Evolutionary conservation across 2,113 vertebrate genomes (phyloP).

Genomic region (Bufo gargarizans): DNA sequence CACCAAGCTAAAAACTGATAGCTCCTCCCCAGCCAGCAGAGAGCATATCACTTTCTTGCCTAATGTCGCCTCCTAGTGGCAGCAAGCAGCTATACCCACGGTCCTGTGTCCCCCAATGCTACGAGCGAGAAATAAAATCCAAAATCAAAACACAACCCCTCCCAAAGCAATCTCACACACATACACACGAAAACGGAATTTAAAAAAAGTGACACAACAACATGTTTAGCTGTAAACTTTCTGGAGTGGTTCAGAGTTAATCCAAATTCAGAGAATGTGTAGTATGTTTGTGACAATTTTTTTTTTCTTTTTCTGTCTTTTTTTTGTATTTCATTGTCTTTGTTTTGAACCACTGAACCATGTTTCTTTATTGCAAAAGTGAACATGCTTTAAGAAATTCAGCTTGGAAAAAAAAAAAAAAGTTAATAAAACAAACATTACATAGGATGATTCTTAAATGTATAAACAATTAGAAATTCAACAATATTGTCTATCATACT

Average conservation of each 20-base stretch:
- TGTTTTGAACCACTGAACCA: constrained; percentile 85
- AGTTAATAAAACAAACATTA: constrained; percentile 96
- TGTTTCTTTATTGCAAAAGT: constrained; percentile 97
- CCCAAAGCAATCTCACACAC: neutral
- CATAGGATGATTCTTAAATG: constrained; percentile 94
- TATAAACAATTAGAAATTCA: constrained; percentile 99
- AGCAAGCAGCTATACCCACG: no score
- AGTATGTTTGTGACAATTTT: constrained; percentile 18
- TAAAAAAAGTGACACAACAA: neutral
- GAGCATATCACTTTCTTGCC: no score
- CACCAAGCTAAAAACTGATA: no score
- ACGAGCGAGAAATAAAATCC: no score
- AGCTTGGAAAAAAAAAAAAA: constrained; percentile 75
- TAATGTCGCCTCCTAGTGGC: no score
- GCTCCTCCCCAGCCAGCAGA: no score
- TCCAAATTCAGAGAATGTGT: constrained; percentile 66
- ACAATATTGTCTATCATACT: constrained; percentile 88
- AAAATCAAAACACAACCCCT: no score
- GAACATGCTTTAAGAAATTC: constrained; percentile 99
- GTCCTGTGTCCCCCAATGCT: no score
- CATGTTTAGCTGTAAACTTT: constrained; percentile 69
- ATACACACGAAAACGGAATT: no score
- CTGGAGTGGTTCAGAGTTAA: constrained; percentile 82
- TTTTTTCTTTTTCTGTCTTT: constrained; percentile 65
- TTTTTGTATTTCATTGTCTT: constrained; percentile 63